Evolutionary conservation across 2,888 invertebrate genomes (phyloP).

Genomic region (Aricia artaxerxes): DNA sequence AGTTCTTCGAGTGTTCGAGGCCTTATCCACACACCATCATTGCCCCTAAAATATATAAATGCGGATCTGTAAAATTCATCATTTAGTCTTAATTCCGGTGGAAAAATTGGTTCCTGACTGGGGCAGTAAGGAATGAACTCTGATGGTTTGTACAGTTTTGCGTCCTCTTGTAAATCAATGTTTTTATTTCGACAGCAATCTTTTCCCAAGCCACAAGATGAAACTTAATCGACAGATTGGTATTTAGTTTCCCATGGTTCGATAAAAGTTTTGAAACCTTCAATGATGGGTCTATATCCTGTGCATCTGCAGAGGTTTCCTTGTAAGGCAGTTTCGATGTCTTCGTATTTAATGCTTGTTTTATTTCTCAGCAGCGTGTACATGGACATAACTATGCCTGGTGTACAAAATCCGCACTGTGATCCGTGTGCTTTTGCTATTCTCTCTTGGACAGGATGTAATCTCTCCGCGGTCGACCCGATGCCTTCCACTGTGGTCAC

Average conservation of each 20-base stretch:
- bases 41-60: conserved; percentile 82
- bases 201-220: conserved; percentile 82
- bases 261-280: conserved; percentile 92
- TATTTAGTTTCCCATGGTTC: conserved; percentile 84
- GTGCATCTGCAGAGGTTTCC: conserved; percentile 95
- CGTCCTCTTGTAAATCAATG: conserved; percentile 44
- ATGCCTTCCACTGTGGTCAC: conserved; percentile 97
- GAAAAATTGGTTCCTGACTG: conserved; percentile 94
- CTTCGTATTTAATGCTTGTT: conserved; percentile 85
- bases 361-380: conserved; percentile 90
- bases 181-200: conserved; percentile 81
- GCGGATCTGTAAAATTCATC: conserved; percentile 75
- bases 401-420: conserved; percentile 97
- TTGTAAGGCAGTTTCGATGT: conserved; percentile 90
- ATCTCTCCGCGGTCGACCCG: conserved; percentile 87
- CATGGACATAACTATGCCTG: conserved; percentile 99
- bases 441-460: conserved; percentile 93
- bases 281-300: conserved; percentile 95
- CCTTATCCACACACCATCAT: conserved; percentile 87
- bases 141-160: conserved; percentile 68
- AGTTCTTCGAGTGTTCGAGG: conserved; percentile 85
- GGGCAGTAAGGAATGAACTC: conserved; percentile 87
- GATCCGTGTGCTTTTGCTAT: conserved; percentile 95
- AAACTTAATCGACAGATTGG: conserved; percentile 41
- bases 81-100: conserved; percentile 88